These are phyloP conservation scores for Trypoxylus dichotomus DNA, from an alignment of 1,140 invertebrate species.

Conservation along the genomic window DNA sequence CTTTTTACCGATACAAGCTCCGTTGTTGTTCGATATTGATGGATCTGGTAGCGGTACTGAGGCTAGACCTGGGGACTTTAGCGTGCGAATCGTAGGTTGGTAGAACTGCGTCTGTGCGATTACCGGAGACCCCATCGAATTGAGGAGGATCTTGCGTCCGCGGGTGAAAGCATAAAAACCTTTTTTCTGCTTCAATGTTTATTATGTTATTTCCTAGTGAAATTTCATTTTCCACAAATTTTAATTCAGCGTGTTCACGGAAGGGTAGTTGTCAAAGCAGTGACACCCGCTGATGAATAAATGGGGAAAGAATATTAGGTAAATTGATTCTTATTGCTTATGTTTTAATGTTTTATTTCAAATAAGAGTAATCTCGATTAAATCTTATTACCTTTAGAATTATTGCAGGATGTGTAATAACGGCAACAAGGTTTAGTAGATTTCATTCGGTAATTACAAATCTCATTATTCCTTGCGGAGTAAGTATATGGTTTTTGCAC, in stretches of 20 bases:
- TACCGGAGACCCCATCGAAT: conserved; percentile 2
- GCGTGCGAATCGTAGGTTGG: neutral
- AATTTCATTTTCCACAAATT: neutral
- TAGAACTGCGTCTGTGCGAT: conserved; percentile 20
- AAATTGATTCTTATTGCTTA: too few species aligned
- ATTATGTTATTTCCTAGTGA: neutral
- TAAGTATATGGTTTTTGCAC: too few species aligned
- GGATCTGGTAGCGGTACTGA: conserved; percentile 12
- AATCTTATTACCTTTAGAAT: too few species aligned
- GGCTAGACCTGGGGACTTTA: conserved; percentile 3
- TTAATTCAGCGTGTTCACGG: neutral
- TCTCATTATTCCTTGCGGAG: too few species aligned
- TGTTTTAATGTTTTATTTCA: too few species aligned
- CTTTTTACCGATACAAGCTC: neutral
- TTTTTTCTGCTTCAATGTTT: neutral
- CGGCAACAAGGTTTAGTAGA: too few species aligned
- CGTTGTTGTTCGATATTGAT: neutral
- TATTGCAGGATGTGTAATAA: too few species aligned
- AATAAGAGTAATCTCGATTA: too few species aligned
- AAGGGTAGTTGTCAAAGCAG: neutral
- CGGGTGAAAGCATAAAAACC: neutral
- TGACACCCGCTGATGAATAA: neutral
- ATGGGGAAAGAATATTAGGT: too few species aligned
- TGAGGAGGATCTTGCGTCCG: neutral
- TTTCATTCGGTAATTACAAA: too few species aligned